These are phyloP conservation scores for Corythaixoides concolor DNA, from an alignment of 2,113 vertebrate species.

Conservation along the genomic window DNA sequence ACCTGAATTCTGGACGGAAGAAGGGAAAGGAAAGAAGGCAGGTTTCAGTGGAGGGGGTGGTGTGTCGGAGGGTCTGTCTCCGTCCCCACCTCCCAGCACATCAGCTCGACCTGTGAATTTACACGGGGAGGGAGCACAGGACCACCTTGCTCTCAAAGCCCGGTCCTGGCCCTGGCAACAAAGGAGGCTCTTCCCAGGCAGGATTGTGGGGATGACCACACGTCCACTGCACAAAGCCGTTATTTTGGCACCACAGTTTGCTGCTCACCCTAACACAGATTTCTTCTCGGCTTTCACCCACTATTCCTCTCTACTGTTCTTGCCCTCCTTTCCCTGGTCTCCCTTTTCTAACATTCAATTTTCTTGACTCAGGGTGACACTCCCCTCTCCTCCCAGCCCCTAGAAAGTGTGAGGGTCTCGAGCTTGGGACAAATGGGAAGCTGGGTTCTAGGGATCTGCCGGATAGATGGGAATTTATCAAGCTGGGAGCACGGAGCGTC, in stretches of 20 bases:
- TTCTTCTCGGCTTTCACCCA: not conserved
- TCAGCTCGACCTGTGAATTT: not conserved
- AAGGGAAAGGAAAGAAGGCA: not conserved
- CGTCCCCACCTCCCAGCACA: not conserved
- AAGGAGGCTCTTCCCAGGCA: not conserved
- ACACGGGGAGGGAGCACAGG: not conserved
- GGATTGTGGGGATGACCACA: not conserved
- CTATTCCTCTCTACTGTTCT: not conserved
- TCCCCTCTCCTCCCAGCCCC: not conserved
- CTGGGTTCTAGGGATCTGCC: not conserved
- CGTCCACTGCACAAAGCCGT: not conserved
- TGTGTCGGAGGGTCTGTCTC: not conserved
- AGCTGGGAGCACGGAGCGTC: not conserved
- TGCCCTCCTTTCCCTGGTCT: not conserved
- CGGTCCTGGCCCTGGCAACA: not conserved
- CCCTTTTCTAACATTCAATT: not conserved
- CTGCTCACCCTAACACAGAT: not conserved
- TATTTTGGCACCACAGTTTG: not conserved
- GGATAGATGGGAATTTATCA: not conserved
- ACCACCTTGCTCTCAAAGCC: not conserved
- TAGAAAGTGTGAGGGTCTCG: not conserved
- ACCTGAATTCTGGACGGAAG: slow-evolving; percentile 45
- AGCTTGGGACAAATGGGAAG: not conserved
- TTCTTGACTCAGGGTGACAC: not conserved
- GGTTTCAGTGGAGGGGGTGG: not conserved